phyloP scores from a whole-genome alignment of 2,113 vertebrate species.

The Crotalus horridus region DNA sequence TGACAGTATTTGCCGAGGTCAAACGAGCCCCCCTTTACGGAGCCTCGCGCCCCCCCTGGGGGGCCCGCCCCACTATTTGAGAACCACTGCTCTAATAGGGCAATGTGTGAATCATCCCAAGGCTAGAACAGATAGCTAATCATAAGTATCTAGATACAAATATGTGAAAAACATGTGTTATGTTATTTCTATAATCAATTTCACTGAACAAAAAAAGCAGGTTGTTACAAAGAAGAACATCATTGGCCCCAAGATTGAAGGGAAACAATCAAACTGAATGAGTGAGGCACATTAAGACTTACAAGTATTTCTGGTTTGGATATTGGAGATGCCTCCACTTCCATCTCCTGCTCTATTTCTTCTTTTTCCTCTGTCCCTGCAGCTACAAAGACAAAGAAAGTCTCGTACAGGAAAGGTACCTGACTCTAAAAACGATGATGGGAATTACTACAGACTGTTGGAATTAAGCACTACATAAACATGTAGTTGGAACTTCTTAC shows the following conservation, averaged over 20 bases:
- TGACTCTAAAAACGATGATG: not conserved
- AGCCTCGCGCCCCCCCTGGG: too few relatives aligned
- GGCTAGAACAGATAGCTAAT: not conserved
- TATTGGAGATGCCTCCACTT: fast-evolving
- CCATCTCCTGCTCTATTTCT: not conserved
- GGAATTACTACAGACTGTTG: slow-evolving; percentile 16
- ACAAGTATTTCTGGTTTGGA: slow-evolving; percentile 25
- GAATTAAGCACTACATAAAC: not conserved
- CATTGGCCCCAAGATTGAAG: not conserved
- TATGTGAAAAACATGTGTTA: not conserved
- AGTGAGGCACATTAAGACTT: slow-evolving; percentile 23
- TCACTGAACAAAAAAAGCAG: not conserved
- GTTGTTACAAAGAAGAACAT: not conserved
- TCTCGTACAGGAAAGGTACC: slow-evolving; percentile 10
- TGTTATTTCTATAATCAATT: not conserved
- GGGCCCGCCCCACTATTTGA: too few relatives aligned
- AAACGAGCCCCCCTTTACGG: too few relatives aligned
- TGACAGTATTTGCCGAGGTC: too few relatives aligned
- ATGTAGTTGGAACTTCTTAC: slow-evolving; percentile 51
- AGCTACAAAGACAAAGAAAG: slow-evolving; percentile 14
- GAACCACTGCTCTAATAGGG: too few relatives aligned
- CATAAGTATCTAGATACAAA: not conserved
- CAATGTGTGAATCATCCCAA: not conserved
- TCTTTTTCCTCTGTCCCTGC: not conserved
- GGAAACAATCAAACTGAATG: not conserved